Evolutionary conservation across 2,888 invertebrate genomes (phyloP), one percentile per base, ranked within the genome.

Genomic region (Rhingia campestris): DNA sequence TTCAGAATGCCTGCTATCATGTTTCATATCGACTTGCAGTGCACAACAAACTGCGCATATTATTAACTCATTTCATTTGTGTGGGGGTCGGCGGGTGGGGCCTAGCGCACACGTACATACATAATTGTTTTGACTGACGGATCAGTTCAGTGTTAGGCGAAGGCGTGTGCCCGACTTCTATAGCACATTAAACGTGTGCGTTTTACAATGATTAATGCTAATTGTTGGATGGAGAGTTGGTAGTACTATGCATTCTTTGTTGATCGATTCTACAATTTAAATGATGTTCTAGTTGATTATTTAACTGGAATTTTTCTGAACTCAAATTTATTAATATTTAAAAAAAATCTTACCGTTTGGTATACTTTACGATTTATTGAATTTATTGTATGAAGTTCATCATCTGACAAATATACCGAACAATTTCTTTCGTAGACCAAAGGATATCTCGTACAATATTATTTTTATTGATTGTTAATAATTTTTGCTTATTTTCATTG

Each of bases 31-130:
- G 56, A 45, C 39, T 53, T 61, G 59, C 35, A 64, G n/a, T 49
- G 47, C 69, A 61, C 61, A 12, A 61, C 33, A 64, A 81, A 75
- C 75, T 64, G 76, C 66, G 76, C 70, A 81, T 76, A 75, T 63
- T 51, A 70, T 81, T 70, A 81, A 39, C 35, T 74, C 41, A 47
- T 51, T 75, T 45, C 47, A 35, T 37, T 22, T 22, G 22, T 32
- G 6, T 7, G 64, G 39, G 56, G 39, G 37, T 54, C 47, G 12
- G 47, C 49, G 22, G 22, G 22, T 22, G 4, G 22, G 49, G 49
- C 41, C 41, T 10, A 22, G 53, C 35, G 12, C 22, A 54, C 73
- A 73, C 37, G 63, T 49, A 63, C 14, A 6, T 37, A 49, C 35
- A 33, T 72, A 47, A 70, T 58, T 81, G 53, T 66, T 72, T 66